Evolutionary conservation across 2,113 vertebrate species (phyloP), one percentile per base, ranked within the genome.

Genomic region (Gymnarchus niloticus): DNA sequence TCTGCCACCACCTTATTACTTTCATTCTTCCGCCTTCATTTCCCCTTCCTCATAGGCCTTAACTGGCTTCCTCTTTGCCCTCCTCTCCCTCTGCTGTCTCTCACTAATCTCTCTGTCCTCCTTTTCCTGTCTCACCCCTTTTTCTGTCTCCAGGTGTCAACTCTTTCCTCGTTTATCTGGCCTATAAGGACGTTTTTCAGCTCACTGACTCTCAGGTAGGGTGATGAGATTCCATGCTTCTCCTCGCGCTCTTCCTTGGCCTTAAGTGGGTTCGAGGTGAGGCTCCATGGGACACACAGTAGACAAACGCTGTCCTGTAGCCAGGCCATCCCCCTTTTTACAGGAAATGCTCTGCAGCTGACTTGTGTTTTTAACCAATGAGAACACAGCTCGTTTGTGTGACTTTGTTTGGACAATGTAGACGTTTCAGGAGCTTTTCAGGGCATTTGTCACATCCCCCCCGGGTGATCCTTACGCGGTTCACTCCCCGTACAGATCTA

Each of bases 141-240:
- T 89, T 28, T 93, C 77, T 92, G 44, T 85, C 86, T 84, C 56
- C 49, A 99, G 98, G 98, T 86, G 96, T 99, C 48, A 99, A 99
- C 93, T 99, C 98, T 46, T 99, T 99, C 94, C 93, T 99, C 28
- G 96, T 99, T 89, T 99, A 99, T 89, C 95, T 99, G 96, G 97
- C 97, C 77, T 99, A 99, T 93, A 99, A 99, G 92, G 97, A 99
- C 85, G 88, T 96, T 83, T 99, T 97, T 88, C 98, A 99, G 95
- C 96, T 99, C 0, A 96, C 95, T 0, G 98, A 99, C 78, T 96
- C 97, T 82, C 97, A 99, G 97, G 98, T 99, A 91, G 37, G 81
- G 25, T 33, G 80, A 81, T n/a, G n/a, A 21, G 37, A 9, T 59
- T 65, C 28, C 51, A 21, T 81, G 54, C 44, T 76, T 37, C 10